phyloP scores from a whole-genome alignment of 2,888 invertebrate species.

The Megastigmus dorsalis region DNA sequence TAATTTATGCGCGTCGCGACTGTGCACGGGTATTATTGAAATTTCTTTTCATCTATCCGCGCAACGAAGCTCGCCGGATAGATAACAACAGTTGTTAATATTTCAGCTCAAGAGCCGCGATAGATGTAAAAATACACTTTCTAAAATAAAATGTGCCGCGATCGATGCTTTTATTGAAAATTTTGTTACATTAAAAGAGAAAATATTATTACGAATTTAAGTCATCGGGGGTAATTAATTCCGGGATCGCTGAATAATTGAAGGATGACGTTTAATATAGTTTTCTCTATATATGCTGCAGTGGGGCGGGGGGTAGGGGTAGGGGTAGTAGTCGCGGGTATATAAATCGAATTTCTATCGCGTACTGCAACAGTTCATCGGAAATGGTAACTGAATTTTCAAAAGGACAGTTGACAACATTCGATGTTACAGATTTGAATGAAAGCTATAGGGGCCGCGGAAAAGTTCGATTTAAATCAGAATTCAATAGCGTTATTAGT shows the following conservation, averaged over 20 bases:
- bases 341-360: slow-evolving; percentile 27
- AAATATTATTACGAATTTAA: slow-evolving; percentile 9
- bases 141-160: slow-evolving; percentile 31
- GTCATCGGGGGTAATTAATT: slow-evolving; percentile 37
- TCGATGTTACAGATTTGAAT: slow-evolving; percentile 5
- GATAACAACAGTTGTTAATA: too few relatives aligned
- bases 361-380: slow-evolving; percentile 20
- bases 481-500: slow-evolving; percentile 10
- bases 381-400: slow-evolving; percentile 19
- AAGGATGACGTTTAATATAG: slow-evolving; percentile 37
- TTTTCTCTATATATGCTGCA: not conserved
- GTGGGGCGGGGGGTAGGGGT: too few relatives aligned
- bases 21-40: too few relatives aligned
- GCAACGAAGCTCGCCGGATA: too few relatives aligned
- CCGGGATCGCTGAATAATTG: slow-evolving; percentile 23
- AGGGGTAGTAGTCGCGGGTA: too few relatives aligned
- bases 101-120: not conserved
- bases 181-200: slow-evolving; percentile 26
- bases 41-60: too few relatives aligned
- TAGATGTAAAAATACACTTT: not conserved
- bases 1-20: too few relatives aligned
- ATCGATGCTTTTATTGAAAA: slow-evolving; percentile 16
- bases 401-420: slow-evolving; percentile 34
- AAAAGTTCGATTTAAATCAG: slow-evolving; percentile 15
- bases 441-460: slow-evolving; percentile 29